A percentile compares a stretch with the other conserved stretches of the same genome.
phyloP scores from a whole-genome alignment of 2,113 vertebrate species.

The Promerops cafer region DNA sequence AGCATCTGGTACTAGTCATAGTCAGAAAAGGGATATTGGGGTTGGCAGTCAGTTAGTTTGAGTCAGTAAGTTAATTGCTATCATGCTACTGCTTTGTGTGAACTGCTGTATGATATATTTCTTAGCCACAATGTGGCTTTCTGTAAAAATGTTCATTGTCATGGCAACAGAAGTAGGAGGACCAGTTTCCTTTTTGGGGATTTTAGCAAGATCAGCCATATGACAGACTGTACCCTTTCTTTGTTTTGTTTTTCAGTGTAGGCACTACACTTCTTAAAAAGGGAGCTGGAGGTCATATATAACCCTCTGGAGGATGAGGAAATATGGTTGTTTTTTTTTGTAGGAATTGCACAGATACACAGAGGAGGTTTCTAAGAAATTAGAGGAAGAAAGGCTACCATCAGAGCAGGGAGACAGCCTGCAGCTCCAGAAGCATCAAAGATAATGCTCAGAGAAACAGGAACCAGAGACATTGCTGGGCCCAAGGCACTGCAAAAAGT shows the following conservation, averaged over 20 bases:
- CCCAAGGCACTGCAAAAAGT: not conserved
- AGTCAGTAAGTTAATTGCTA: not conserved
- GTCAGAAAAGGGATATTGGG: not conserved
- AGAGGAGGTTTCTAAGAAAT: not conserved
- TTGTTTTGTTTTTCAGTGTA: not conserved
- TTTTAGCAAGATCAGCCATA: not conserved
- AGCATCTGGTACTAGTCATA: not conserved
- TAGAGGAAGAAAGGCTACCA: not conserved
- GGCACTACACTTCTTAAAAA: not conserved
- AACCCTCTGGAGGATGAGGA: not conserved
- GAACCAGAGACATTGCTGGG: not conserved
- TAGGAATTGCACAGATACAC: not conserved
- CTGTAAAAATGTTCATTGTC: not conserved
- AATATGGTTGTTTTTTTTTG: not conserved
- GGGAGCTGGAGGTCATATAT: not conserved
- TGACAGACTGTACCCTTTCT: not conserved
- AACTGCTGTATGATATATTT: not conserved
- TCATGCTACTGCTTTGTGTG: not conserved
- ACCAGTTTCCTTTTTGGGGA: not conserved
- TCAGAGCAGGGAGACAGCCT: not conserved
- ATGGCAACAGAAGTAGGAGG: not conserved
- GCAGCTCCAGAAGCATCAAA: not conserved
- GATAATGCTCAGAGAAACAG: not conserved
- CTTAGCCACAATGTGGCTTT: not conserved
- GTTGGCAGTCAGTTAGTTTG: not conserved